These are phyloP conservation scores for Aptenodytes forsteri DNA, from an alignment of 2,113 vertebrate species.

Conservation along the genomic window DNA sequence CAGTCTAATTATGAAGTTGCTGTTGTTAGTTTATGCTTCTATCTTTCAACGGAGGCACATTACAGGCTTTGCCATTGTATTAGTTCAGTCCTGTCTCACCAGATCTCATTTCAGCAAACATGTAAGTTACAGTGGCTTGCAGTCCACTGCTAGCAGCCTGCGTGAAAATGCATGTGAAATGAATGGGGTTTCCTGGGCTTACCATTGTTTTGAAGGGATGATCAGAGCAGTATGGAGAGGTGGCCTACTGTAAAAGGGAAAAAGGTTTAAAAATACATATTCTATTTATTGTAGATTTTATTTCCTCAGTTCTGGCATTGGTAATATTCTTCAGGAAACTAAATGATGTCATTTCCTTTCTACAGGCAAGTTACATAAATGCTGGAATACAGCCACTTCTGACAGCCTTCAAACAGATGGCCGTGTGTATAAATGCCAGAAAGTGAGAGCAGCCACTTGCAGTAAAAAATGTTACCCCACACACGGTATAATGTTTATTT, in stretches of 20 bases:
- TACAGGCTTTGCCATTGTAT: background rate
- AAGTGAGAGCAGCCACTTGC: slow-evolving; percentile 77
- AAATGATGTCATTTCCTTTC: slow-evolving; percentile 79
- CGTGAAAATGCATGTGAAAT: background rate
- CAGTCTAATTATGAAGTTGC: background rate
- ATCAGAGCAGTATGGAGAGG: background rate
- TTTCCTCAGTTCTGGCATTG: slow-evolving; percentile 54
- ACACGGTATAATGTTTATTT: slow-evolving; percentile 78
- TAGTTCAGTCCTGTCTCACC: background rate
- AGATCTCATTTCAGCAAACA: background rate
- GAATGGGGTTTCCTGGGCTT: background rate
- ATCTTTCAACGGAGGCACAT: background rate
- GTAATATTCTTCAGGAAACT: slow-evolving; percentile 75
- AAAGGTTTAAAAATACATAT: slow-evolving; percentile 11
- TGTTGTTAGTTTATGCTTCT: background rate
- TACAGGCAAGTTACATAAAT: slow-evolving; percentile 76
- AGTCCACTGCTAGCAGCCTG: fast-evolving
- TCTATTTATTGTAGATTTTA: slow-evolving; percentile 58
- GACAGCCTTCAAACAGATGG: slow-evolving; percentile 80
- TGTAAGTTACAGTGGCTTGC: background rate
- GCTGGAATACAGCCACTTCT: slow-evolving; percentile 71
- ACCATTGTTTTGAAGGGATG: background rate
- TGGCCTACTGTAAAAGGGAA: background rate
- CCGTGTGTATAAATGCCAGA: slow-evolving; percentile 72
- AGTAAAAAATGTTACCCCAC: slow-evolving; percentile 72